A percentile compares a stretch with the other conserved stretches of the same genome.
phyloP scores from a whole-genome alignment of 2,888 invertebrate genomes.

The Cinara cedri region DNA sequence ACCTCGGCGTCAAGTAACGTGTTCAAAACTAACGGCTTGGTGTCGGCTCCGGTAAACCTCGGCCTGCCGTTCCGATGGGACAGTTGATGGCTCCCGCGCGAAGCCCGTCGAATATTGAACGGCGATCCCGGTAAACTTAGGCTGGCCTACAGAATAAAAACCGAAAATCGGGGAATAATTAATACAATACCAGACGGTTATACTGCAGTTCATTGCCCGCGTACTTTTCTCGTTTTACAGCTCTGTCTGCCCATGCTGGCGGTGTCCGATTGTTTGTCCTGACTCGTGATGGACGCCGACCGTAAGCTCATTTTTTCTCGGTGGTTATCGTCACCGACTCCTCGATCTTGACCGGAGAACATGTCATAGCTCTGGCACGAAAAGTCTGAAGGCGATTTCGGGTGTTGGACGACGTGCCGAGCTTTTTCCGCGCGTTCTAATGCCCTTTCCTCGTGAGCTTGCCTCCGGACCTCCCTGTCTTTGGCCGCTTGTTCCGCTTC shows the following conservation, averaged over 20 bases:
- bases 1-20: conserved; percentile 89
- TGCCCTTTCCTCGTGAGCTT: conserved; percentile 66
- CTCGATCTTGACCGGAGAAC: conserved; percentile 87
- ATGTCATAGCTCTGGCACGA: conserved; percentile 91
- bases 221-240: conserved; percentile 86
- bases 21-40: conserved; percentile 90
- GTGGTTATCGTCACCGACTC: conserved; percentile 86
- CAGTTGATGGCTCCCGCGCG: conserved; percentile 91
- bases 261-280: conserved; percentile 66
- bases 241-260: conserved; percentile 62
- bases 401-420: conserved; percentile 60
- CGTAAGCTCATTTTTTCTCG: conserved; percentile 91
- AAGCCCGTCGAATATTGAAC: conserved; percentile 89
- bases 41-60: conserved; percentile 80
- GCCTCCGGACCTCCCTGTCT: conserved; percentile 71
- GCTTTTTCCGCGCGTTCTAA: conserved; percentile 64
- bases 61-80: conserved; percentile 79
- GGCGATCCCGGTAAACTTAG: conserved; percentile 96
- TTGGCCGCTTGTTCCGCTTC: conserved; percentile 85
- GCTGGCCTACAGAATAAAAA: no score
- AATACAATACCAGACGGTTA: neutral
- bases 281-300: conserved; percentile 84
- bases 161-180: conserved; percentile 64
- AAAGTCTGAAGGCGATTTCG: conserved; percentile 81
- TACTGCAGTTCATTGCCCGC: conserved; percentile 64